These are phyloP conservation scores for Psylliodes chrysocephalus DNA, from an alignment of 2,888 invertebrate genomes.

Conservation along the genomic window DNA sequence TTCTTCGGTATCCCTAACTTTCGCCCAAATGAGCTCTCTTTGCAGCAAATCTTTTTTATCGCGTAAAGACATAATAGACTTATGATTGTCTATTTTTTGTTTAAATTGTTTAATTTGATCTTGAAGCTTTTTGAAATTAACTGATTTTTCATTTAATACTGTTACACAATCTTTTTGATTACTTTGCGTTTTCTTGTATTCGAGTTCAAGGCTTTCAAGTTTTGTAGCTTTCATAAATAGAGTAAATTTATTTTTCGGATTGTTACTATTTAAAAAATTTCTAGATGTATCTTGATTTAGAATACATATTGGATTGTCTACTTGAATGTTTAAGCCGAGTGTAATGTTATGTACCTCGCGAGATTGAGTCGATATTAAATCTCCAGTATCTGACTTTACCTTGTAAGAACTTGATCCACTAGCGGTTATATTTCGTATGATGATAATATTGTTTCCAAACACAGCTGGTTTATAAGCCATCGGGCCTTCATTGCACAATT, in stretches of 20 bases:
- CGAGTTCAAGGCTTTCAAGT: slow-evolving; percentile 71
- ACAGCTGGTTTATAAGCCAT: slow-evolving; percentile 74
- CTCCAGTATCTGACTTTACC: slow-evolving; percentile 72
- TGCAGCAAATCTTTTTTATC: slow-evolving; percentile 56
- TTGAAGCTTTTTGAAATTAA: slow-evolving; percentile 51
- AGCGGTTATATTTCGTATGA: slow-evolving; percentile 70
- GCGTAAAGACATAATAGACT: slow-evolving; percentile 55
- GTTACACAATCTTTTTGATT: slow-evolving; percentile 63
- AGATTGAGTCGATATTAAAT: slow-evolving; percentile 72
- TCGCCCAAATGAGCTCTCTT: slow-evolving; percentile 55
- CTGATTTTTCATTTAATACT: slow-evolving; percentile 65
- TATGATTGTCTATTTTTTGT: slow-evolving; percentile 53
- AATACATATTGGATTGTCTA: slow-evolving; percentile 93
- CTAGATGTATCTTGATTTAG: slow-evolving; percentile 93
- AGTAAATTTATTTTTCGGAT: slow-evolving; percentile 78
- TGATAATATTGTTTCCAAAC: slow-evolving; percentile 73
- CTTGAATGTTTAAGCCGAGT: slow-evolving; percentile 83
- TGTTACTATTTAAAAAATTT: slow-evolving; percentile 81
- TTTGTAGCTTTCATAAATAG: slow-evolving; percentile 84
- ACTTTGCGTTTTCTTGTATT: slow-evolving; percentile 67
- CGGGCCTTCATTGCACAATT: slow-evolving; percentile 76
- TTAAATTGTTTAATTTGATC: slow-evolving; percentile 52
- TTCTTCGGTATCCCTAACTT: slow-evolving; percentile 56
- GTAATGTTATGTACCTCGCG: slow-evolving; percentile 81
- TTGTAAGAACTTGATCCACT: slow-evolving; percentile 75